These are phyloP conservation scores for Brachyptera risi DNA, from an alignment of 2,888 invertebrate species.

Conservation along the genomic window DNA sequence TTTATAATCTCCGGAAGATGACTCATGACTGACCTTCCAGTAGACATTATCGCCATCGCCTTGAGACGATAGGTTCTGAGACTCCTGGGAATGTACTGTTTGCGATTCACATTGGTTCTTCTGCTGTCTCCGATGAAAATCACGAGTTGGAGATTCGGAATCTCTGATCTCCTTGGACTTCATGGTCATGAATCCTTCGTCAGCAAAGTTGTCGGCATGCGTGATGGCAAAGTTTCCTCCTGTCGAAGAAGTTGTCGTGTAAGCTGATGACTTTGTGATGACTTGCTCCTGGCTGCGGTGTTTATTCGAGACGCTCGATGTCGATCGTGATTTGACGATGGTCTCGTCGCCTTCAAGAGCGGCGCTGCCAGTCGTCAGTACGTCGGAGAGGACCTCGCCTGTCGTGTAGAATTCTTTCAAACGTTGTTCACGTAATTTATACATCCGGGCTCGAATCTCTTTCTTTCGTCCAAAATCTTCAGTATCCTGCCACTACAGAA, in stretches of 20 bases:
- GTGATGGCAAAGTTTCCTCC: conserved; percentile 29
- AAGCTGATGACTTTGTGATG: conserved; percentile 27
- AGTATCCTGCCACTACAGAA: conserved; percentile 75
- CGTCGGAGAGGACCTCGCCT: conserved; percentile 44
- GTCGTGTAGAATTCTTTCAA: conserved; percentile 68
- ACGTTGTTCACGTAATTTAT: conserved; percentile 74
- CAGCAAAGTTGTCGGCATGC: conserved; percentile 67
- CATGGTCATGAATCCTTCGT: conserved; percentile 72
- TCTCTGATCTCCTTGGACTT: conserved; percentile 76
- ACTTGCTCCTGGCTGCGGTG: conserved; percentile 35
- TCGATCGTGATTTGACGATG: conserved; percentile 34
- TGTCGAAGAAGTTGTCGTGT: conserved; percentile 9
- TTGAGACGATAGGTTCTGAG: not conserved
- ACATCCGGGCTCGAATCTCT: conserved; percentile 82
- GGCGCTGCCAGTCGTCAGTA: conserved; percentile 49
- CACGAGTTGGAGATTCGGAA: conserved; percentile 69
- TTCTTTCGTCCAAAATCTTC: conserved; percentile 83
- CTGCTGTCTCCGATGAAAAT: conserved; percentile 40
- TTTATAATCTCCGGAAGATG: conserved; percentile 28
- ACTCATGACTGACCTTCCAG: conserved; percentile 32
- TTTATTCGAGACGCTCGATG: conserved; percentile 21
- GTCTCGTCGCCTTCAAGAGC: conserved; percentile 66
- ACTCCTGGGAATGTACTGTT: not conserved
- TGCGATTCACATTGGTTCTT: not conserved
- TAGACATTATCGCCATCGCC: conserved; percentile 28